Evolutionary conservation across 92 coral and sea anemone genomes (phyloP).

Genomic region (Palythoa grandis): DNA sequence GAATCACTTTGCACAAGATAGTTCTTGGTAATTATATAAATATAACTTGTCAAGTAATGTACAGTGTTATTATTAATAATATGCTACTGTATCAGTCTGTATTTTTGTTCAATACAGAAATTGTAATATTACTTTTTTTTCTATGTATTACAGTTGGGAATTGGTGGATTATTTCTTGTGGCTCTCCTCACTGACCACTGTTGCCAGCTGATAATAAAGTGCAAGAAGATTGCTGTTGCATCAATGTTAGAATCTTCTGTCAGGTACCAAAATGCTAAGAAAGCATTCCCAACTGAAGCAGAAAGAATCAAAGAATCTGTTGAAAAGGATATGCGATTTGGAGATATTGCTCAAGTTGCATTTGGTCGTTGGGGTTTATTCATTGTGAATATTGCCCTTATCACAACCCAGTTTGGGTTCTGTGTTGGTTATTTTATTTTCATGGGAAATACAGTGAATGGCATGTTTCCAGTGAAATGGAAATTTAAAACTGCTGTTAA

Average conservation of each 20-base stretch:
- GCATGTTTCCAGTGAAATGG: constrained; percentile 69
- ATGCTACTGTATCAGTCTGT: too few relatives aligned
- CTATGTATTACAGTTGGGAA: constrained; percentile 63
- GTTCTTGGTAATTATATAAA: too few relatives aligned
- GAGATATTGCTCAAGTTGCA: constrained; percentile 89
- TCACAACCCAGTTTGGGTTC: constrained; percentile 84
- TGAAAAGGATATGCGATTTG: constrained; percentile 75
- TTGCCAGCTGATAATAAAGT: constrained; percentile 89
- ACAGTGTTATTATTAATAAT: too few relatives aligned
- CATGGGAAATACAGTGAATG: constrained; percentile 82
- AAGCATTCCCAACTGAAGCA: constrained; percentile 58
- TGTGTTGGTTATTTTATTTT: constrained; percentile 96
- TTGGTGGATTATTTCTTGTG: constrained; percentile 71
- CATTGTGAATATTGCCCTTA: constrained; percentile 83
- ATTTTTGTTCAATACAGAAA: background rate
- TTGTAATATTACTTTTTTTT: background rate
- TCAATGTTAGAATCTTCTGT: constrained; percentile 66
- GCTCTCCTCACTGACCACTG: constrained; percentile 94
- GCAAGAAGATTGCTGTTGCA: constrained; percentile 90
- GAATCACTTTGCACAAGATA: too few relatives aligned
- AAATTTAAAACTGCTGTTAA: background rate
- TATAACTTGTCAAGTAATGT: too few relatives aligned
- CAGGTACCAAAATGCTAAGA: constrained; percentile 38
- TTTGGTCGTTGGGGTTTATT: constrained; percentile 79
- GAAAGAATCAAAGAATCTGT: constrained; percentile 55